Conservation (phyloP, 2,113 vertebrate genomes). For the Prolemur simus region DNA sequence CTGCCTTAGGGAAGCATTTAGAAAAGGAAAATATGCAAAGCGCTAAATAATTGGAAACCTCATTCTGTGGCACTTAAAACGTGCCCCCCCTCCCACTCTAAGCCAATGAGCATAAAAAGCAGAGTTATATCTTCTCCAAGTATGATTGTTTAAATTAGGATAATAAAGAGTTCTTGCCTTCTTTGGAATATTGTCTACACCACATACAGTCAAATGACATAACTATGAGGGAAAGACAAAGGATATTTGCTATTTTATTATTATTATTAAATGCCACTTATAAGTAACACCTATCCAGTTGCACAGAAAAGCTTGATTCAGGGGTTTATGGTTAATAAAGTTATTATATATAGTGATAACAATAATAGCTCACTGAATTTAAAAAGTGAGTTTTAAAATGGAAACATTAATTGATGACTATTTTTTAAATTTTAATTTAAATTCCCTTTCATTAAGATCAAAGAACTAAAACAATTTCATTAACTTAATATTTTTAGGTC, state of each 20-base stretch:
- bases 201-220: conserved; percentile 79
- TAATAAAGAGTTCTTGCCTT: conserved; percentile 83
- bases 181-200: conserved; percentile 81
- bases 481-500: background rate
- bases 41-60: conserved; percentile 1
- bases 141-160: conserved; percentile 78
- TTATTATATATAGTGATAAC: background rate
- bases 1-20: conserved; percentile 4
- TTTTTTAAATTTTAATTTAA: background rate
- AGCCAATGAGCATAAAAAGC: background rate
- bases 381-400: background rate
- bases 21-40: conserved; percentile 27
- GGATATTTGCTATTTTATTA: background rate
- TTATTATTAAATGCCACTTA: background rate
- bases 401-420: background rate
- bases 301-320: background rate
- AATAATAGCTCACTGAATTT: background rate
- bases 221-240: conserved; percentile 61
- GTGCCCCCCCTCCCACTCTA: background rate
- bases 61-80: background rate
- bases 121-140: conserved; percentile 79
- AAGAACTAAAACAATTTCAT: conserved; percentile 33
- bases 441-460: conserved; percentile 12
- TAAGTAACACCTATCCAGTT: background rate
- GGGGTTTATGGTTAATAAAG: background rate